phyloP scores from a whole-genome alignment of 2,113 vertebrate genomes.

The Bubo scandiacus region DNA sequence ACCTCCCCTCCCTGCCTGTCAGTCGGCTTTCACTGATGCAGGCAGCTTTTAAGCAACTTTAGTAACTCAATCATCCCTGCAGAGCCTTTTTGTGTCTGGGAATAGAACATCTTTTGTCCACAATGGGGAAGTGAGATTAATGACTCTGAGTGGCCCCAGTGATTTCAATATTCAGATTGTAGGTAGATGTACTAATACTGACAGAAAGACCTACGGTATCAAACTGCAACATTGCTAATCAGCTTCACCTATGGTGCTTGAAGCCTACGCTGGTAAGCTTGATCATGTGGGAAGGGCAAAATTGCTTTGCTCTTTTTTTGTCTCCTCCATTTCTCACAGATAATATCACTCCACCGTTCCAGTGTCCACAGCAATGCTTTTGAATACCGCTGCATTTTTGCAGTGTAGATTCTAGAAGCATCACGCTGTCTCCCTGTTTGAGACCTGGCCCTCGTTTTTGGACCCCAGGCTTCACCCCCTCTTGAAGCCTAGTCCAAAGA shows the following conservation, averaged over 20 bases:
- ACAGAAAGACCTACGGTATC: neutral
- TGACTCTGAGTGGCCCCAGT: neutral
- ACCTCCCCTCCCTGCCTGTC: conserved; percentile 30
- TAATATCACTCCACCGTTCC: too few relatives aligned
- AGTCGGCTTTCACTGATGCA: neutral
- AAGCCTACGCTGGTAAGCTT: neutral
- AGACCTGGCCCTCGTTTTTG: neutral
- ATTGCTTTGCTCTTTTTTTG: neutral
- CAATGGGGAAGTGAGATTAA: neutral
- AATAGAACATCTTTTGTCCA: neutral
- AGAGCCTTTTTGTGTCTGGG: conserved; percentile 11
- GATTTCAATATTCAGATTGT: neutral
- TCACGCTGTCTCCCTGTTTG: neutral
- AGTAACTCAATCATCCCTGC: conserved; percentile 3
- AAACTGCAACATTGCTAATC: neutral
- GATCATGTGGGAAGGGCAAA: accelerated
- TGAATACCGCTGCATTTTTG: neutral
- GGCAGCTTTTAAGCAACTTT: conserved; percentile 16
- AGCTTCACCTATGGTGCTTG: neutral
- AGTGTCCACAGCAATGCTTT: neutral
- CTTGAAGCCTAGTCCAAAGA: neutral
- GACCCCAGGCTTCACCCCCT: neutral
- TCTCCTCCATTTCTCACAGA: neutral
- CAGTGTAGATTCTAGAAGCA: neutral
- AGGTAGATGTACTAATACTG: neutral